Conservation (phyloP, 2,113 vertebrate species). For the Tursiops truncatus region DNA sequence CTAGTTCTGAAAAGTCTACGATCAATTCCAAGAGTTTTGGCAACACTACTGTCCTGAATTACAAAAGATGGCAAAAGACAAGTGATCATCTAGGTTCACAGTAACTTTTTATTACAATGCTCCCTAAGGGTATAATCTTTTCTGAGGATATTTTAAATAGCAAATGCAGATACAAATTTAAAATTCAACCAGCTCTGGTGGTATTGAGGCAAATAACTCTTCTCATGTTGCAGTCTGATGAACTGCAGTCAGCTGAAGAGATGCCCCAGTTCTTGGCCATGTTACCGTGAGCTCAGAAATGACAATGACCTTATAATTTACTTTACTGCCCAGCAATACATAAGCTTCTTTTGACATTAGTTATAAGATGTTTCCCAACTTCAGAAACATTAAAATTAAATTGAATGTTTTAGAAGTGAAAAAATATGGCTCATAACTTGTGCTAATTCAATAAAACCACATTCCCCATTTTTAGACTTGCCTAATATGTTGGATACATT, state of each 20-base stretch:
- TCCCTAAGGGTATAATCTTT: background rate
- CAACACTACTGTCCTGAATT: background rate
- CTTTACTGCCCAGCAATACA: background rate
- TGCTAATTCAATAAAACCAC: background rate
- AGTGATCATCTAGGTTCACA: background rate
- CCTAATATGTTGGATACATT: background rate
- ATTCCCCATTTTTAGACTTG: background rate
- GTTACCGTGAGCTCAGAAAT: background rate
- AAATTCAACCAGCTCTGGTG: background rate
- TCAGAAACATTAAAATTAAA: background rate
- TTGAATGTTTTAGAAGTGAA: background rate
- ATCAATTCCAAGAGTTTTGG: background rate
- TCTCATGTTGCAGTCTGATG: background rate
- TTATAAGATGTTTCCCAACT: background rate
- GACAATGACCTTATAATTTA: background rate
- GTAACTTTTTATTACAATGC: background rate
- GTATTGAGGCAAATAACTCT: background rate
- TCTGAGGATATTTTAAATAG: background rate
- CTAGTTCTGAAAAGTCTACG: background rate
- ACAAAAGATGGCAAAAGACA: background rate
- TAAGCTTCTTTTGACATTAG: background rate
- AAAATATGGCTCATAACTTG: background rate
- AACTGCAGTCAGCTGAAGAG: background rate
- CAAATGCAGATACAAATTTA: background rate
- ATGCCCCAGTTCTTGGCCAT: background rate